phyloP scores from a whole-genome alignment of 2,797 vertebrate species.

The Sebastes trivittatus region DNA sequence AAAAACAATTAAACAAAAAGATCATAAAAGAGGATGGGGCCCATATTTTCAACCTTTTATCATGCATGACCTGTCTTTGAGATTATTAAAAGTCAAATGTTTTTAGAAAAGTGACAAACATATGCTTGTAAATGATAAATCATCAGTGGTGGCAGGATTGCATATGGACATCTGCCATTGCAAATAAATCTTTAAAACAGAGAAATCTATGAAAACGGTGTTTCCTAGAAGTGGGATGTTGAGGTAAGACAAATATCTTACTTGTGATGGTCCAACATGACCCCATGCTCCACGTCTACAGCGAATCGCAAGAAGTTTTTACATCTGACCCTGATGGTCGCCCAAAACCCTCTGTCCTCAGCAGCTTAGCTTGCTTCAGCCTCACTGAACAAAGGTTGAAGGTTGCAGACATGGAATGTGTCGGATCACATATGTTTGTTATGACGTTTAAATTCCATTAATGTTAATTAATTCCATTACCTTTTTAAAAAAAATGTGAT shows the following conservation, averaged over 20 bases:
- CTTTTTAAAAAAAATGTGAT: neutral
- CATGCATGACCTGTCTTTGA: neutral
- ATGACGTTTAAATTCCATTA: neutral
- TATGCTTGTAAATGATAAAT: conserved; percentile 8
- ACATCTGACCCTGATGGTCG: conserved; percentile 32
- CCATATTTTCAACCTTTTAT: neutral
- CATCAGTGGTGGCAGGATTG: neutral
- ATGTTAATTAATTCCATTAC: neutral
- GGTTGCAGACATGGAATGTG: conserved; percentile 44
- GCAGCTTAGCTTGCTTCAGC: conserved; percentile 14
- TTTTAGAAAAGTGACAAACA: neutral
- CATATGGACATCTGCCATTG: conserved; percentile 4
- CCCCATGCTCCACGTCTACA: conserved; percentile 8
- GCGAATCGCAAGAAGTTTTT: conserved; percentile 27
- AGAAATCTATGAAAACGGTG: conserved; percentile 1
- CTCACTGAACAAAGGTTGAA: conserved; percentile 37
- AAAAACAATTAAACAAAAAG: conserved; percentile 23
- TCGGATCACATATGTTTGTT: conserved; percentile 23
- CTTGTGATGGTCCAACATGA: conserved; percentile 18
- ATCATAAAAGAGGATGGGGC: neutral
- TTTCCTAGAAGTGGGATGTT: conserved; percentile 34
- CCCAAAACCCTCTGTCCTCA: conserved; percentile 6
- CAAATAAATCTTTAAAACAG: conserved; percentile 20
- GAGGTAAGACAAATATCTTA: conserved; percentile 21
- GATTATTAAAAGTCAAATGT: neutral